Base-by-base conservation (phyloP, 1,140 invertebrate genomes). In the Drosophila mojavensis region DNA sequence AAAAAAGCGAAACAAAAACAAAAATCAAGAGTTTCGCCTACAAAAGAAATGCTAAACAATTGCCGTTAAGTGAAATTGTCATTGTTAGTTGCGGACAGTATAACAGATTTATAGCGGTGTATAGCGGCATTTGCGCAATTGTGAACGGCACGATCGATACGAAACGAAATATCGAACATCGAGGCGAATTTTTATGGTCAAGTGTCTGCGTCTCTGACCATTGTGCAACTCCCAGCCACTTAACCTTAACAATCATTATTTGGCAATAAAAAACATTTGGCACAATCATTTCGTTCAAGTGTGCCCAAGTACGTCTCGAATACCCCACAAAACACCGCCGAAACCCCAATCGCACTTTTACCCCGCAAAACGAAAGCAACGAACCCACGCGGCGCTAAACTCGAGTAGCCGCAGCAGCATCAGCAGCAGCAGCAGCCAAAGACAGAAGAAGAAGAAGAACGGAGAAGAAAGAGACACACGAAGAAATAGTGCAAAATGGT, bases 211-310 rank as follows among this genome's bases (percentile, higher is more conserved):
- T 10, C 47, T 50, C 47, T 39, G 56, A 51, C 73, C 75, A 79
- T 86, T 86, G 82, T 82, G 82, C 84, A 86, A 86, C 68, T 30
- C 67, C 47, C 58, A 78, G 83, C 86, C 79, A 80, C 83, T 88
- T 88, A 88, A 89, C 83, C 83, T 88, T 88, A 88, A 78, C 83
- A 89, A 89, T 79, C 85, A 77, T 88, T 77, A 76, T 86, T 82
- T 68, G 78, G 81, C 80, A 78, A 83, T 76, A 39, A 39, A 78
- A 75, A 70, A 69, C 68, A 78, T 76, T 85, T 84, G 80, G 81
- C 81, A 77, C 72, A 85, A 84, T 73, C 56, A 66, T 65, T 70
- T 59, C 51, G 72, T 60, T 79, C 82, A 68, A 85, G 82, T 85
- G 82, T 71, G 66, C 77, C 58, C 56, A 53, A 70, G 45, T 36